Evolutionary conservation across 1,140 invertebrate genomes (phyloP).

Genomic region (Bicyclus anynana): DNA sequence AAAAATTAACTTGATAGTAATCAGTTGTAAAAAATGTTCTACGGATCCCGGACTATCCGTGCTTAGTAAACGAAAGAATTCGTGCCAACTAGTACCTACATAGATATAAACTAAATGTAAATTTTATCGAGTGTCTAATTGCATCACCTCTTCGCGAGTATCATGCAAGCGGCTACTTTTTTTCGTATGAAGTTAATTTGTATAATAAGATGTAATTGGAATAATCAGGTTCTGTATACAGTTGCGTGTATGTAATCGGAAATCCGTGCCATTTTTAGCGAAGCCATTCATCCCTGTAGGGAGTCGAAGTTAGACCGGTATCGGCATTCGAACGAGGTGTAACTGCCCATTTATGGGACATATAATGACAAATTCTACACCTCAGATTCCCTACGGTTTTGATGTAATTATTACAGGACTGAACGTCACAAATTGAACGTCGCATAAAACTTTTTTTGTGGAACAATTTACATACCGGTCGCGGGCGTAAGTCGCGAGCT

Average conservation of each 20-base stretch:
- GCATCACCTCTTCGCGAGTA: conserved; percentile 12
- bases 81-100: too few relatives aligned
- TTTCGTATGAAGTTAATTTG: conserved; percentile 26
- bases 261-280: conserved; percentile 20
- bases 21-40: too few relatives aligned
- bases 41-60: too few relatives aligned
- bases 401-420: conserved; percentile 32
- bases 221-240: conserved; percentile 18
- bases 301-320: conserved; percentile 22
- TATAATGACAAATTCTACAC: conserved; percentile 35
- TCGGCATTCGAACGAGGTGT: conserved; percentile 30
- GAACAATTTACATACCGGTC: not conserved
- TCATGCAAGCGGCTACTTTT: conserved; percentile 13
- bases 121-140: conserved; percentile 26
- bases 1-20: too few relatives aligned
- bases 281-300: conserved; percentile 26
- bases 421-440: not conserved
- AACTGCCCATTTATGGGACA: conserved; percentile 26
- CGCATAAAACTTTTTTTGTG: not conserved
- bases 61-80: too few relatives aligned
- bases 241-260: conserved; percentile 18
- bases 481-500: not conserved
- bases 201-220: conserved; percentile 26
- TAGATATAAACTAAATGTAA: conserved; percentile 20
- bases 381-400: conserved; percentile 21